A percentile compares a stretch with the other conserved stretches of the same genome.
These are phyloP conservation scores for Archaeoteleia sp. DNA, from an alignment of 2,888 invertebrate species.

Conservation along the genomic window DNA sequence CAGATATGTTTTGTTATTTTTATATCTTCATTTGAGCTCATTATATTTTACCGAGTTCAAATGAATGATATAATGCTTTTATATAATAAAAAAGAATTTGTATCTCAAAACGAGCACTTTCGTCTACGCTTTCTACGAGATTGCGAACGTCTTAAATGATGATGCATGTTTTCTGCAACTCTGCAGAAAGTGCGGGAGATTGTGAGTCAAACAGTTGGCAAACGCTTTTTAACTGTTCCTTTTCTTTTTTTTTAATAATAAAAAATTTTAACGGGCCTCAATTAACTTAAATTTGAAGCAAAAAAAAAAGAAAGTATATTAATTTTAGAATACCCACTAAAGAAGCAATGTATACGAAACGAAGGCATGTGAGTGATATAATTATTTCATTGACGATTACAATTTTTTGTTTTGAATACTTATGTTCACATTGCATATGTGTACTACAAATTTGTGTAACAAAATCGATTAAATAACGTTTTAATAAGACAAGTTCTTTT, in stretches of 20 bases:
- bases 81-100: constrained; percentile 26
- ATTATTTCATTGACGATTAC: too few relatives aligned
- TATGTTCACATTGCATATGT: too few relatives aligned
- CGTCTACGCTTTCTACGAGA: constrained; percentile 27
- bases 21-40: too few relatives aligned
- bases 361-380: too few relatives aligned
- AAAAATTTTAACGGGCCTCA: neutral
- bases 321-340: too few relatives aligned
- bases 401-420: too few relatives aligned
- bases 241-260: neutral
- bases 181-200: constrained; percentile 25
- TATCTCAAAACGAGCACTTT: constrained; percentile 20
- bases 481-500: too few relatives aligned
- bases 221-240: constrained; percentile 16
- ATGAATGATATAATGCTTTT: constrained; percentile 9
- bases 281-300: constrained; percentile 7
- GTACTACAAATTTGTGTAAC: too few relatives aligned
- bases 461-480: too few relatives aligned
- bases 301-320: too few relatives aligned
- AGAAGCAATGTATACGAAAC: too few relatives aligned
- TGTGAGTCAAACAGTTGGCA: constrained; percentile 16
- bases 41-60: constrained; percentile 1
- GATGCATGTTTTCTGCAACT: constrained; percentile 33
- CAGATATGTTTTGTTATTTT: constrained; percentile 7
- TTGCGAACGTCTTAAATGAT: constrained; percentile 31